Percentiles rank a stretch among this genome's conserved stretches.
Conservation (phyloP, 2,888 invertebrate species). For the Drosophila paramelanica region DNA sequence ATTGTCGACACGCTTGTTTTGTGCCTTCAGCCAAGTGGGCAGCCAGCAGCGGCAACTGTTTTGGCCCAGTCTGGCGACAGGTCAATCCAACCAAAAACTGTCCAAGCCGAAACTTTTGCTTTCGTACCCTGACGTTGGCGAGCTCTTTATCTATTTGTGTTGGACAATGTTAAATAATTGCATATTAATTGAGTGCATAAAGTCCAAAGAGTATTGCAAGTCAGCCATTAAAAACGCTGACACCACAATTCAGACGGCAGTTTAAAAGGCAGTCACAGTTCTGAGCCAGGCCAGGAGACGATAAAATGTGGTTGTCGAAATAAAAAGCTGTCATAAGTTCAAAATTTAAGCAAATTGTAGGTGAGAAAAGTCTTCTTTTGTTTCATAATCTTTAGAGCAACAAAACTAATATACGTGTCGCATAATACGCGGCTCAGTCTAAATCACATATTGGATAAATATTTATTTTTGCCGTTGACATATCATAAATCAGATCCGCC, state of each 20-base stretch:
- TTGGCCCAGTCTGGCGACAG: slow-evolving; percentile 61
- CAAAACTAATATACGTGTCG: too few relatives aligned
- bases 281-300: not conserved
- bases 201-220: slow-evolving; percentile 55
- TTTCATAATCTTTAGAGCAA: too few relatives aligned
- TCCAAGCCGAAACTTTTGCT: slow-evolving; percentile 66
- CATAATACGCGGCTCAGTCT: too few relatives aligned
- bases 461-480: too few relatives aligned
- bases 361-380: too few relatives aligned
- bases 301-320: not conserved
- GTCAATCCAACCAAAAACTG: slow-evolving; percentile 52
- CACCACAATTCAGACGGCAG: slow-evolving; percentile 34
- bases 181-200: slow-evolving; percentile 26
- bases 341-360: not conserved
- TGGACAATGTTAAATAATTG: slow-evolving; percentile 12
- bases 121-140: slow-evolving; percentile 40
- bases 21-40: slow-evolving; percentile 42
- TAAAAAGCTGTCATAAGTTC: not conserved
- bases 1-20: slow-evolving; percentile 73
- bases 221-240: slow-evolving; percentile 71
- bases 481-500: not conserved
- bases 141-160: slow-evolving; percentile 33
- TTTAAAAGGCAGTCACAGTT: not conserved
- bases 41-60: slow-evolving; percentile 26
- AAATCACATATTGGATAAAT: too few relatives aligned